Evolutionary conservation across 2,113 vertebrate genomes (phyloP), one percentile per base, ranked within the genome.

Genomic region (Baryphthengus martii): DNA sequence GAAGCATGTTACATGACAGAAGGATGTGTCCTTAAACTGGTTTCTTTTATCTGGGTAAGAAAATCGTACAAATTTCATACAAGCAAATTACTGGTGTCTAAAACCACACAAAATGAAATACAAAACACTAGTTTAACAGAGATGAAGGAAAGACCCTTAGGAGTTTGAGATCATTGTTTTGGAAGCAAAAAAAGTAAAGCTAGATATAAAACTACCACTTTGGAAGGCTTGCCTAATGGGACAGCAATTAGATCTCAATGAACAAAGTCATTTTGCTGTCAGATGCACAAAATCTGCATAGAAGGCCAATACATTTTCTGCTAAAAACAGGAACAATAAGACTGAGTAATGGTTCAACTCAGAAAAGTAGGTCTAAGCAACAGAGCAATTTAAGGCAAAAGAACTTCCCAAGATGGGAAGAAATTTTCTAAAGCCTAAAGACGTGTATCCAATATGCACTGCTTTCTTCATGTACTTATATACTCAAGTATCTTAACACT

Each of bases 101-200:
- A 78, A 89, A 58, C 11, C 2, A 56, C 56, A 42, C 5, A 37
- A 66, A 74, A 44, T 25, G 5, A 80, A 74, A 93, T 16, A 45
- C 5, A 47, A 87, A 90, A 89, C 49, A 17, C 26, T 56, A n/a
- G 8, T 71, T 83, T 47, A 77, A 76, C 33, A 71, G 74, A 52
- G 52, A 80, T 19, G 13, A 73, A 76, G 25, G 14, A 44, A 85
- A 80, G 42, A 70, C 33, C 5, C 56, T 47, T 26, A 65, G 17
- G 72, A 63, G 21, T 63, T 72, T 61, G 28, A 75, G 33, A 68
- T 81, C 31, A n/a, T 44, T 71, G 11, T 75, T 59, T 66, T 79
- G 37, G n/a, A 91, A 92, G 61, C 21, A 85, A 93, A 93, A 55
- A 58, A 88, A 86, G 33, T 40, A 70, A 52, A 74, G 6, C 16